Base-by-base conservation (phyloP, 2,797 vertebrate genomes). In the Corythornis leucogaster region DNA sequence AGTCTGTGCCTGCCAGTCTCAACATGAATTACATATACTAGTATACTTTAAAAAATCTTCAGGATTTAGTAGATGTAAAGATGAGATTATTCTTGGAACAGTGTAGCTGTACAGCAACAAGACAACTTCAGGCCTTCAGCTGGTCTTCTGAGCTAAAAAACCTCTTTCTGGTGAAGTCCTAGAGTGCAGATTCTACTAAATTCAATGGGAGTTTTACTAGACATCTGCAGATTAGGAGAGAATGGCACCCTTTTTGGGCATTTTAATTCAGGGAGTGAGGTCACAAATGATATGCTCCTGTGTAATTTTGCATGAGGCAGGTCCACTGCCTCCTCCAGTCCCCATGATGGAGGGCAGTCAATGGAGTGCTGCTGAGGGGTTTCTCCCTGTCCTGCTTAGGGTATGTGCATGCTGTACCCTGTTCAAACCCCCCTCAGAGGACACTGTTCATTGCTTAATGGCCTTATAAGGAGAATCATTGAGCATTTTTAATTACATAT, bases 291-390 rank as follows among this genome's bases (percentile, higher is more conserved):
- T 4, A 2, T 5, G 9, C 4, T 67, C 6, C 8, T 22, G 55
- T 0, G 1, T 9, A 24, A 38, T 57, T 82, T 22, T 45, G 48
- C 26, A 8, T 10, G 50, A 21, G 68, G 54, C 13, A 21, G 50
- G 50, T 22, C 30, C 1, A 0, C 42, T 84, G 63, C n/a, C 17
- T 82, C 17, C 28, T 19, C 20, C 22, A 4, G 43, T 25, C 11
- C 12, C 16, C 0, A 2, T 31, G 63, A 45, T 5, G 20, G 50
- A 54, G n/a, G n/a, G 14, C 6, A 2, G n/a, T 42, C 0, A 4
- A 45, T 22, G 40, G 3, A 8, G 40, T 2, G 12, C 26, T 73
- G 33, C 33, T 22, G 28, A 21, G 43, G 15, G 20, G 22, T 18
- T 76, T 74, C 26, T 74, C 17, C 17, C 14, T 22, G 42, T 24